A percentile compares a stretch with the other conserved stretches of the same genome.
These are phyloP conservation scores for Pangasius macronema DNA, from an alignment of 2,797 vertebrate genomes.

Conservation along the genomic window DNA sequence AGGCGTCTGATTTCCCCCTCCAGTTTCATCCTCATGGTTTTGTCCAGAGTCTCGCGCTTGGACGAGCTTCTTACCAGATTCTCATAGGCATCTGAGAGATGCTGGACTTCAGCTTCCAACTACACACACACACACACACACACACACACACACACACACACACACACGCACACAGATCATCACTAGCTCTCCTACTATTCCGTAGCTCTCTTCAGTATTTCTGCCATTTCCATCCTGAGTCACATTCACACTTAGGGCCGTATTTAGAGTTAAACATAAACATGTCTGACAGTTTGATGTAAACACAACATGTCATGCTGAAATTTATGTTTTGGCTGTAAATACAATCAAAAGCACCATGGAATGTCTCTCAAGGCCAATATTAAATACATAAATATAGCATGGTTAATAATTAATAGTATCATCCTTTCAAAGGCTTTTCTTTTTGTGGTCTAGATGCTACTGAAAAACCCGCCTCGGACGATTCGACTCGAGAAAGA, in stretches of 20 bases:
- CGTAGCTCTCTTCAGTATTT: not conserved
- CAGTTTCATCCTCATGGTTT: conserved; percentile 82
- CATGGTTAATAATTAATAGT: not conserved
- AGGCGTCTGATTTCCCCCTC: conserved; percentile 85
- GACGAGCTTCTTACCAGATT: conserved; percentile 81
- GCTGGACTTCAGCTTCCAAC: conserved; percentile 84
- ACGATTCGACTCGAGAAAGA: not conserved
- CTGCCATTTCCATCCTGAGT: not conserved
- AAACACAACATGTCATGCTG: not conserved
- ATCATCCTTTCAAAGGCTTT: not conserved
- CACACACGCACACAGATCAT: not conserved
- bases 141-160: conserved; percentile 10
- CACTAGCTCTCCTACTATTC: not conserved
- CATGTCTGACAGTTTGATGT: not conserved
- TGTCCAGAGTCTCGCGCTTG: conserved; percentile 83
- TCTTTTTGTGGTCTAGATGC: not conserved
- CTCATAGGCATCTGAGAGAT: conserved; percentile 84
- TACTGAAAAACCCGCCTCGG: not conserved
- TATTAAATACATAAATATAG: not conserved
- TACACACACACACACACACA: conserved; percentile 56
- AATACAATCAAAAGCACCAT: not conserved
- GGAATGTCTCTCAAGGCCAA: not conserved
- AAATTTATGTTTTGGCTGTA: not conserved
- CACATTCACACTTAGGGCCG: no score
- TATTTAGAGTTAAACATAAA: not conserved